Evolutionary conservation across 2,888 invertebrate species (phyloP).

Genomic region (Brachyopa scutellaris): DNA sequence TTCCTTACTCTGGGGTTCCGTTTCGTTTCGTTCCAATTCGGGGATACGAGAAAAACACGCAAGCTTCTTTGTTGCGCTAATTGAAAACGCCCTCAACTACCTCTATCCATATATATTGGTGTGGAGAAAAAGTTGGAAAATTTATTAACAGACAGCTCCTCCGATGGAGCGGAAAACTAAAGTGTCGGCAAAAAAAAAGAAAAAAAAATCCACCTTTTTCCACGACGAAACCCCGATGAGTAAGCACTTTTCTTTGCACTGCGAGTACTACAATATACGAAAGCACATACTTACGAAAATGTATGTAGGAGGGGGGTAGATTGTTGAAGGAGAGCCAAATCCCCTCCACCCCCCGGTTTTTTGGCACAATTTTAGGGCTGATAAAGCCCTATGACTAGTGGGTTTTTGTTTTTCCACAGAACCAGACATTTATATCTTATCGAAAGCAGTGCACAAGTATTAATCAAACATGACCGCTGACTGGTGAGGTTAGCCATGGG

Average conservation of each 20-base stretch:
- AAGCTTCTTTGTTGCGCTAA: constrained; percentile 36
- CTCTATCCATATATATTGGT: neutral
- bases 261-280: neutral
- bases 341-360: too few relatives aligned
- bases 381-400: neutral
- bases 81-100: constrained; percentile 47
- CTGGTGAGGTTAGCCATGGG: neutral
- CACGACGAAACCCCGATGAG: constrained; percentile 40
- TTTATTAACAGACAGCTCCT: constrained; percentile 52
- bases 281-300: neutral
- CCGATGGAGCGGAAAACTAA: constrained; percentile 48
- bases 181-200: neutral
- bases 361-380: neutral
- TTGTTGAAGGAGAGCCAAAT: too few relatives aligned
- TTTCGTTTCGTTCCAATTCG: constrained; percentile 17
- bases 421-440: neutral
- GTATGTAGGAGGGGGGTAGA: neutral
- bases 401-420: neutral
- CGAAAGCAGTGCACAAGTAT: neutral
- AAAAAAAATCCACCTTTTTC: constrained; percentile 26
- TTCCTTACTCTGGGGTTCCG: constrained; percentile 34
- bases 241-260: constrained; percentile 24
- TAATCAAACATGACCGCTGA: neutral
- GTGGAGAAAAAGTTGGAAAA: constrained; percentile 43
- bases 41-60: constrained; percentile 42